A percentile compares a stretch with the other conserved stretches of the same genome.
Evolutionary conservation across 2,888 invertebrate species (phyloP).

Genomic region (Nipponacmea schrenckii): DNA sequence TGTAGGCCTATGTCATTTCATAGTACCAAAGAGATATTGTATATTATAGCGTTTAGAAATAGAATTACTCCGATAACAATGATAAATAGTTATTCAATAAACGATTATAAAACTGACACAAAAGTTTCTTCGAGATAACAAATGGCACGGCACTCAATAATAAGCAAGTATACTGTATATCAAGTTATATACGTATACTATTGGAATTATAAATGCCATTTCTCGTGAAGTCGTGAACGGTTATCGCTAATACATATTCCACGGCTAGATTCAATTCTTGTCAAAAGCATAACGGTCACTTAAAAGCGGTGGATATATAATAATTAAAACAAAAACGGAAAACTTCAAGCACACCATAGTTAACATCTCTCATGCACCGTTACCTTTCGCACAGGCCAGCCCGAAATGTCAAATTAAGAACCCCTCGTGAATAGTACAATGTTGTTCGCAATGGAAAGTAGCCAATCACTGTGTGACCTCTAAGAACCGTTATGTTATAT

Average conservation of each 20-base stretch:
- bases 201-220: too few species aligned
- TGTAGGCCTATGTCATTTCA: not conserved
- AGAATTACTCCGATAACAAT: too few species aligned
- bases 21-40: too few species aligned
- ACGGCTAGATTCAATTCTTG: not conserved
- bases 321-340: not conserved
- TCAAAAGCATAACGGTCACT: conserved; percentile 1
- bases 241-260: not conserved
- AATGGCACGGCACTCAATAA: too few species aligned
- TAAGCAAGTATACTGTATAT: too few species aligned
- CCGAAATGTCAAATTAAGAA: conserved; percentile 9
- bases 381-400: conserved; percentile 3
- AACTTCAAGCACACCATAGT: not conserved
- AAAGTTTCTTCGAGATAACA: too few species aligned
- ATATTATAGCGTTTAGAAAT: too few species aligned
- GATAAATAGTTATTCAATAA: too few species aligned
- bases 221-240: too few species aligned
- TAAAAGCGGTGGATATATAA: not conserved
- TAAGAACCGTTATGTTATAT: not conserved
- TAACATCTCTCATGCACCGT: conserved; percentile 5
- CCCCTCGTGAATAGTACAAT: not conserved
- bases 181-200: too few species aligned
- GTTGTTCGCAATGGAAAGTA: conserved; percentile 8
- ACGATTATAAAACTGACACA: too few species aligned
- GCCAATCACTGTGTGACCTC: conserved; percentile 7